Evolutionary conservation across 1,140 invertebrate species (phyloP).

Genomic region (Zaprionus gabonicus): DNA sequence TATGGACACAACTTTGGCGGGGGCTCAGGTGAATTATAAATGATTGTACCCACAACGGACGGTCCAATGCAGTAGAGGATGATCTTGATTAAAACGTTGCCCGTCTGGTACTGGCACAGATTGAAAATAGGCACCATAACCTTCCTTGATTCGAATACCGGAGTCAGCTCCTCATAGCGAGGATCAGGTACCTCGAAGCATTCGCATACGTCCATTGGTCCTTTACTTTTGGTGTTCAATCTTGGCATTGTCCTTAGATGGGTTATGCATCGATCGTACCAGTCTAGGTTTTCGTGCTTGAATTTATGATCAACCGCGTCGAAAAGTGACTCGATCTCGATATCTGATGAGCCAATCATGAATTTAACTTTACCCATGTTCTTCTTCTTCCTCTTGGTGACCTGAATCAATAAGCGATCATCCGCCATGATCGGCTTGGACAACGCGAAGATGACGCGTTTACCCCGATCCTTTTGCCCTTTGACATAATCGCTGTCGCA

Average conservation of each 20-base stretch:
- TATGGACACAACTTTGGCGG: constrained; percentile 9
- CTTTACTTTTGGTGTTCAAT: constrained; percentile 39
- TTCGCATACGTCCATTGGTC: constrained; percentile 53
- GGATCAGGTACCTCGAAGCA: constrained; percentile 48
- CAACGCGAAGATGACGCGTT: constrained; percentile 68
- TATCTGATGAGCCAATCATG: constrained; percentile 66
- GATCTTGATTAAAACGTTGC: constrained; percentile 71
- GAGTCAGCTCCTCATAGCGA: constrained; percentile 65
- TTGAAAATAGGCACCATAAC: constrained; percentile 71
- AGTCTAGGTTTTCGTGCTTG: constrained; percentile 57
- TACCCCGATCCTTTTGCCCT: constrained; percentile 51
- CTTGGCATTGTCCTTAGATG: constrained; percentile 51
- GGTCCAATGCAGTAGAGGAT: constrained; percentile 73
- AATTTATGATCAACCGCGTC: constrained; percentile 68
- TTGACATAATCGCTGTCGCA: constrained; percentile 69
- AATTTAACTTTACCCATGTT: constrained; percentile 65
- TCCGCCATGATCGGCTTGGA: constrained; percentile 58
- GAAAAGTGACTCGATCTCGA: constrained; percentile 65
- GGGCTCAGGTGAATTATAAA: background rate
- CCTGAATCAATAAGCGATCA: constrained; percentile 64
- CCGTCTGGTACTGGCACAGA: constrained; percentile 69
- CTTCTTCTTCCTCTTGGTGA: constrained; percentile 69
- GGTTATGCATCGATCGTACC: constrained; percentile 35
- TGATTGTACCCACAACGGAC: constrained; percentile 40
- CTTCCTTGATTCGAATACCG: constrained; percentile 62